Conservation (phyloP, 2,888 invertebrate species). For the Hirtodrosophila histrioides region DNA sequence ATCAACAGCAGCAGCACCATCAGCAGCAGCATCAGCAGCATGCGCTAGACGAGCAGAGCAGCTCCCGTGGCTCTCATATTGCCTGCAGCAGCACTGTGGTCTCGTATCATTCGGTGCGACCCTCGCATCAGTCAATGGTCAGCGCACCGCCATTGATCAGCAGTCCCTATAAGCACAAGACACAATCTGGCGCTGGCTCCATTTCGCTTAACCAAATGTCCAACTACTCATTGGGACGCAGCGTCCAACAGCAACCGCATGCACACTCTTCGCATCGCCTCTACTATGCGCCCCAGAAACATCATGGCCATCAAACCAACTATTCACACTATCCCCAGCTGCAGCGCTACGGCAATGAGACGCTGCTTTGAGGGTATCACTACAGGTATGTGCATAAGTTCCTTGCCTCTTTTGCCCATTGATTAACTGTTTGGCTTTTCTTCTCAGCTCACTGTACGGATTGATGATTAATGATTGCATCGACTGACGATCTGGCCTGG, state of each 20-base stretch:
- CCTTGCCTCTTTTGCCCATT: too few relatives aligned
- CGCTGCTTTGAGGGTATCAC: slow-evolving; percentile 71
- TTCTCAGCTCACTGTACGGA: too few relatives aligned
- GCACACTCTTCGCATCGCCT: slow-evolving; percentile 65
- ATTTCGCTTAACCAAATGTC: slow-evolving; percentile 80
- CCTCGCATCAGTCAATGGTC: slow-evolving; percentile 64
- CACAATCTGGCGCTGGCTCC: slow-evolving; percentile 52
- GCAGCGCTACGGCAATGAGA: slow-evolving; percentile 81
- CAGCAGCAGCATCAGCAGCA: slow-evolving; percentile 31
- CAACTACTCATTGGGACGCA: slow-evolving; percentile 76
- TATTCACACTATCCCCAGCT: slow-evolving; percentile 65
- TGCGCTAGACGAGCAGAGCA: slow-evolving; percentile 61
- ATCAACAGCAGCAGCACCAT: slow-evolving; percentile 22
- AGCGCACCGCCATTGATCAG: slow-evolving; percentile 61
- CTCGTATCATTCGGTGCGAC: slow-evolving; percentile 82
- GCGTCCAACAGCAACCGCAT: slow-evolving; percentile 38
- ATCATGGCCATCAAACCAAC: slow-evolving; percentile 47
- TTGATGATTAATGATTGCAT: not conserved
- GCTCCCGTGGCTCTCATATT: slow-evolving; percentile 64
- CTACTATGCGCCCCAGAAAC: slow-evolving; percentile 63
- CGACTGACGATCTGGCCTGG: not conserved
- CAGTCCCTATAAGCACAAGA: slow-evolving; percentile 61
- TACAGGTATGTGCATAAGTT: slow-evolving; percentile 1
- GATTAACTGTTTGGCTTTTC: too few relatives aligned
- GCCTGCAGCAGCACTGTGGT: slow-evolving; percentile 81